Evolutionary conservation across 2,113 vertebrate species (phyloP).

Genomic region (Clarias magur): DNA sequence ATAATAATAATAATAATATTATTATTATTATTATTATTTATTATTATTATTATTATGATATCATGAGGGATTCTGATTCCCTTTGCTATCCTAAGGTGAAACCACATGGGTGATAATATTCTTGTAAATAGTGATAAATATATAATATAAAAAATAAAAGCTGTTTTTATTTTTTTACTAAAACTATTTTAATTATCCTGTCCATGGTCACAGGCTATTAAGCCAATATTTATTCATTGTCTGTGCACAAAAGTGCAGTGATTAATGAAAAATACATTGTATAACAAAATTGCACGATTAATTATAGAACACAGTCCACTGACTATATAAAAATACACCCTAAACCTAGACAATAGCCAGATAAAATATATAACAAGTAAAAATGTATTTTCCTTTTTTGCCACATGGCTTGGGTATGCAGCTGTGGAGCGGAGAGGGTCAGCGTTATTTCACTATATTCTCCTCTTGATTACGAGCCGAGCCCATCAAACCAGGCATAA

Average conservation of each 20-base stretch:
- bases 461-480: conserved; percentile 99
- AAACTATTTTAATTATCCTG: background rate
- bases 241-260: background rate
- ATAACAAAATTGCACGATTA: background rate
- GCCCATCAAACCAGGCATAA: conserved; percentile 99
- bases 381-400: conserved; percentile 69
- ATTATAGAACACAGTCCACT: background rate
- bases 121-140: background rate
- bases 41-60: background rate
- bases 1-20: background rate
- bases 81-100: background rate
- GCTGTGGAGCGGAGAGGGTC: conserved; percentile 99
- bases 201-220: background rate
- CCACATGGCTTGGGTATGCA: conserved; percentile 88
- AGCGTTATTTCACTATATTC: conserved; percentile 99
- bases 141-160: background rate
- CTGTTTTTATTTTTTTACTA: background rate
- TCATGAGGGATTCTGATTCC: background rate
- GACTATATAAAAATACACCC: background rate
- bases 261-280: background rate
- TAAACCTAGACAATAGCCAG: background rate
- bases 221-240: background rate
- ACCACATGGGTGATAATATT: background rate
- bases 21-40: background rate
- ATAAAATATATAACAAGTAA: conserved; percentile 74